A percentile compares a stretch with the other conserved stretches of the same genome.
phyloP scores from a whole-genome alignment of 2,888 invertebrate species.

The Cantharis nigra region DNA sequence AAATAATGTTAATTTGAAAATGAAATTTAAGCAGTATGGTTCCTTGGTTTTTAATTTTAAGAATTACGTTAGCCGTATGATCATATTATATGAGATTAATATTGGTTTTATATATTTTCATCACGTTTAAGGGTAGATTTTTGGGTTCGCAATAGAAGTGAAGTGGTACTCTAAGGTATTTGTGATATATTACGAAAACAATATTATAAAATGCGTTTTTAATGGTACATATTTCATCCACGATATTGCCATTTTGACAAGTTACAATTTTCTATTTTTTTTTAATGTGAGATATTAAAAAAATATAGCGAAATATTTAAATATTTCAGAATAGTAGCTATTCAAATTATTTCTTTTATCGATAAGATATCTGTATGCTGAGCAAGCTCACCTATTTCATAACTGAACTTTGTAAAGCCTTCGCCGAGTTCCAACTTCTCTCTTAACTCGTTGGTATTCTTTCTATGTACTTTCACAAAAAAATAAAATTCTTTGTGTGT shows the following conservation, averaged over 20 bases:
- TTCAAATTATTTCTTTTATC: conserved; percentile 4
- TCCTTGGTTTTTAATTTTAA: background rate
- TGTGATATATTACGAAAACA: conserved; percentile 1
- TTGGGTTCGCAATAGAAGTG: background rate
- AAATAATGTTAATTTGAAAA: background rate
- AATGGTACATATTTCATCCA: background rate
- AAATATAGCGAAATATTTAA: background rate
- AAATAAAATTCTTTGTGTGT: conserved; percentile 34
- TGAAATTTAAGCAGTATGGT: background rate
- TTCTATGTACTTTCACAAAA: conserved; percentile 26
- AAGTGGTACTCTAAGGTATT: background rate
- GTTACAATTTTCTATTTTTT: background rate
- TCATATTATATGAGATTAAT: background rate
- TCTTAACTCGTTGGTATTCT: conserved; percentile 30
- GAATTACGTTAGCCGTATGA: background rate
- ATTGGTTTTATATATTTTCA: background rate
- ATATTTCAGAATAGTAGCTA: background rate
- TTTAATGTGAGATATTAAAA: background rate
- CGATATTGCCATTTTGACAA: background rate
- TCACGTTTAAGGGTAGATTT: background rate
- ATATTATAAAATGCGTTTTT: conserved; percentile 1
- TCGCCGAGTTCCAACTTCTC: conserved; percentile 16
- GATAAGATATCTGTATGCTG: conserved; percentile 24
- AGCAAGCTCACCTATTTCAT: conserved; percentile 22
- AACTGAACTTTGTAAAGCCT: conserved; percentile 27